Evolutionary conservation across 2,888 invertebrate species (phyloP), one percentile per base, ranked within the genome.

Genomic region (Athrips mouffetella): DNA sequence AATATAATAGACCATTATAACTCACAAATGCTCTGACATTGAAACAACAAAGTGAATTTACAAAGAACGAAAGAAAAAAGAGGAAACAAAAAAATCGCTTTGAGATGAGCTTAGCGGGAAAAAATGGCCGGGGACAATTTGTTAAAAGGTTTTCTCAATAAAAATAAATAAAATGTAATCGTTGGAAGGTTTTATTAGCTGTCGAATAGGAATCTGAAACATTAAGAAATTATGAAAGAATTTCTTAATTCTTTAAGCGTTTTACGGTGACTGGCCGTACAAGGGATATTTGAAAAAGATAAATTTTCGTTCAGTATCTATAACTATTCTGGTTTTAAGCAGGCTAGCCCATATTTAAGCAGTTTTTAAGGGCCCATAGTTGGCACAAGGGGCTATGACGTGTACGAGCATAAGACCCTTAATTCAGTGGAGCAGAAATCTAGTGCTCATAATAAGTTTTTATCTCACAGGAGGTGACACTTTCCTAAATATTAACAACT

Each of bases 191-290:
- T 51, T 49, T 50, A 62, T 48, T 49, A 44, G 48, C 53, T 57
- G 62, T 58, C 72, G 47, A 68, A 63, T 69, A 71, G 59, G 55
- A 51, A 82, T 82, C 86, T 86, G 86, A 79, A 86, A 86, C 86
- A 86, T 72, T 31, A 51, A 86, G 65, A 79, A 64, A 60, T 70
- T 60, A 67, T 83, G 72, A 79, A 72, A 68, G 57, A 57, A 65
- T 63, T 65, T 70, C 63, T 64, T 50, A 51, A 51, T 64, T 60
- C 51, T 45, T 54, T 54, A 50, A 51, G 6, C 53, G 53, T n/a
- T 29, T n/a, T 6, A 5, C 16, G 16, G 2, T 21, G 8, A 2
- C 7, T 7, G 27, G 44, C 20, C 20, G 13, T 30, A 13, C 10
- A 30, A 44, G 11, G 31, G 20, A 31, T 31, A 31, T 44, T n/a